phyloP scores from a whole-genome alignment of 2,888 invertebrate genomes.

The Allygus modestus region DNA sequence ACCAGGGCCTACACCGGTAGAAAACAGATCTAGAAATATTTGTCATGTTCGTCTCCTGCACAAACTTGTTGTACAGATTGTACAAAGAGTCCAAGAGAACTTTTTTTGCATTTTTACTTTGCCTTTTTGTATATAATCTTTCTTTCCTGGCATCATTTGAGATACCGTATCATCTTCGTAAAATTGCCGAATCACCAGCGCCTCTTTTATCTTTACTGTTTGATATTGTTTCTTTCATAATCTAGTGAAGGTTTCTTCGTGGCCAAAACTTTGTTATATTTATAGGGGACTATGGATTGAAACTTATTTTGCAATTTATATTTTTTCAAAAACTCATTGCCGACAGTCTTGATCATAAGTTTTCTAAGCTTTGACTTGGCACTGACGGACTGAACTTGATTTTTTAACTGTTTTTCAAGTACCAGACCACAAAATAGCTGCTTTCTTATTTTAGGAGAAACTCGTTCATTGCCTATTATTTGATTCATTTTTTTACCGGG shows the following conservation, averaged over 20 bases:
- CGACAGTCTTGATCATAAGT: not conserved
- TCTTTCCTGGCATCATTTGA: no score
- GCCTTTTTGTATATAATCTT: no score
- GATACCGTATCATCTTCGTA: no score
- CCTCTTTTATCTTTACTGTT: not conserved
- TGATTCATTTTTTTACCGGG: not conserved
- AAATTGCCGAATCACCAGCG: no score
- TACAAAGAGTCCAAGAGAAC: no score
- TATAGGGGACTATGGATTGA: not conserved
- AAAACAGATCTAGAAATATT: no score
- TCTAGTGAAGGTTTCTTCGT: not conserved
- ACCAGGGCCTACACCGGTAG: no score
- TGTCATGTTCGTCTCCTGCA: no score
- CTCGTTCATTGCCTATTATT: not conserved
- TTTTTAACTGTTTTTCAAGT: not conserved
- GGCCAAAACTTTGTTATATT: not conserved
- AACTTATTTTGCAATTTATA: not conserved
- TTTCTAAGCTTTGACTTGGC: not conserved
- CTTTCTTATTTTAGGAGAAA: not conserved
- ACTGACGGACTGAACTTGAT: not conserved
- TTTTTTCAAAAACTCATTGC: not conserved
- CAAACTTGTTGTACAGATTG: no score
- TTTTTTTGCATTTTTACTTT: no score
- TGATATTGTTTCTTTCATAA: not conserved
- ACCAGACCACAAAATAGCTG: not conserved